A percentile compares a stretch with the other conserved stretches of the same genome.
These are phyloP conservation scores for Sesamia inferens DNA, from an alignment of 2,888 invertebrate genomes.

Conservation along the genomic window DNA sequence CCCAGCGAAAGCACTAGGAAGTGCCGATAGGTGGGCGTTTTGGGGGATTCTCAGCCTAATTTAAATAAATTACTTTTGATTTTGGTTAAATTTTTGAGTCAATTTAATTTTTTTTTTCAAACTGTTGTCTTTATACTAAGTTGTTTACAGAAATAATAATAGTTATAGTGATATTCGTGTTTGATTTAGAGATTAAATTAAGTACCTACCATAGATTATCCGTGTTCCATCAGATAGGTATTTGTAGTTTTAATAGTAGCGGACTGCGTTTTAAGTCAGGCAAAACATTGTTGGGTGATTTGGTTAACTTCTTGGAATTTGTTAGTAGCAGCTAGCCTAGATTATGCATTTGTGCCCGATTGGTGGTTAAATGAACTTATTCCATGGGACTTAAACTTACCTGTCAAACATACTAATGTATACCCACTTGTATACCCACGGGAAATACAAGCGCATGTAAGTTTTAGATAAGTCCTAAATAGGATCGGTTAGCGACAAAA, in stretches of 20 bases:
- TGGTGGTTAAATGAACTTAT: too few species aligned
- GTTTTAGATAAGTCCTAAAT: too few species aligned
- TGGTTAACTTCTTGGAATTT: too few species aligned
- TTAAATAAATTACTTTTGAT: too few species aligned
- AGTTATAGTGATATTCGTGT: background rate
- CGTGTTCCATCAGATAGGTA: background rate
- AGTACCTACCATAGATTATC: background rate
- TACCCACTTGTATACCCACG: too few species aligned
- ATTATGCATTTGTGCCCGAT: too few species aligned
- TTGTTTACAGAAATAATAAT: slow-evolving; percentile 18
- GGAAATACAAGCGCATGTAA: background rate
- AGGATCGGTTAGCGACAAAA: too few species aligned
- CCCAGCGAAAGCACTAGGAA: too few species aligned
- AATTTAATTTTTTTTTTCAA: background rate
- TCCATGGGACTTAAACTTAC: background rate
- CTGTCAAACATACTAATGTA: background rate
- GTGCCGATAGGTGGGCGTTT: too few species aligned
- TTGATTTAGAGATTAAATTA: slow-evolving; percentile 16
- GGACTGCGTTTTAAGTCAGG: background rate
- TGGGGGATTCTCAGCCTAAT: too few species aligned
- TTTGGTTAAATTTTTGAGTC: too few species aligned
- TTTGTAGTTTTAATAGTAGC: background rate
- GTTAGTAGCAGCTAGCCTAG: too few species aligned
- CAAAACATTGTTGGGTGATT: background rate
- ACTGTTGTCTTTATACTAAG: slow-evolving; percentile 24